Conservation (phyloP, 2,888 invertebrate genomes). For the Helicoverpa assulta region DNA sequence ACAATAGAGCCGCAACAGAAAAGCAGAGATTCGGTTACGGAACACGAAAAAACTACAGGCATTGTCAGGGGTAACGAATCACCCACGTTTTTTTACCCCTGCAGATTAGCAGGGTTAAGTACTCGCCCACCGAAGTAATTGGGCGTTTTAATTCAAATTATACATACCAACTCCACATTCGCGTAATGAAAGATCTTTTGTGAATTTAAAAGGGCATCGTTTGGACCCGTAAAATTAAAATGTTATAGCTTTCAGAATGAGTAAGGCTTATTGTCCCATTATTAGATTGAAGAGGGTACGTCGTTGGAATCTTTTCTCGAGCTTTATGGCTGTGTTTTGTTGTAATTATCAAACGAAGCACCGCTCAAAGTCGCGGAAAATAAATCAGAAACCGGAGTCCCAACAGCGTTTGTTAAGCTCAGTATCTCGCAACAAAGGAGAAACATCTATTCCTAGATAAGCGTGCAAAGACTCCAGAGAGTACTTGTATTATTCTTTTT, state of each 20-base stretch:
- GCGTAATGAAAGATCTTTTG: constrained; percentile 41
- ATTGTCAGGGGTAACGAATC: constrained; percentile 32
- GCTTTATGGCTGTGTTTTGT: background rate
- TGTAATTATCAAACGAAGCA: background rate
- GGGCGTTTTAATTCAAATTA: constrained; percentile 49
- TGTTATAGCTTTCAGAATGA: constrained; percentile 15
- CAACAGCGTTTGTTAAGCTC: constrained; percentile 14
- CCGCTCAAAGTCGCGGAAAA: background rate
- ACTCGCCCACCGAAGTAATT: constrained; percentile 43
- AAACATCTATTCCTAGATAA: constrained; percentile 34
- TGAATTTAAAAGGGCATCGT: constrained; percentile 25
- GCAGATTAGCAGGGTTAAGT: constrained; percentile 44
- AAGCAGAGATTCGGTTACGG: constrained; percentile 10
- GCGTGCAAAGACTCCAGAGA: constrained; percentile 11
- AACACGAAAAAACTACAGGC: constrained; percentile 20
- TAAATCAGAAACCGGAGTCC: constrained; percentile 5
- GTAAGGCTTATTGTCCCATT: constrained; percentile 27
- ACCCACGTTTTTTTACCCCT: constrained; percentile 24
- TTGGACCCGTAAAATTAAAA: constrained; percentile 32
- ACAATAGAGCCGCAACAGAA: constrained; percentile 2
- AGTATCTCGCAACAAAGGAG: constrained; percentile 16
- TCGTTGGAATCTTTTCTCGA: constrained; percentile 1
- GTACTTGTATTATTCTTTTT: constrained; percentile 8
- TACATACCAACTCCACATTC: constrained; percentile 31
- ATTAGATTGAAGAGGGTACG: constrained; percentile 15